Base-by-base conservation (phyloP, 2,113 vertebrate genomes). In the Edolisoma coerulescens region DNA sequence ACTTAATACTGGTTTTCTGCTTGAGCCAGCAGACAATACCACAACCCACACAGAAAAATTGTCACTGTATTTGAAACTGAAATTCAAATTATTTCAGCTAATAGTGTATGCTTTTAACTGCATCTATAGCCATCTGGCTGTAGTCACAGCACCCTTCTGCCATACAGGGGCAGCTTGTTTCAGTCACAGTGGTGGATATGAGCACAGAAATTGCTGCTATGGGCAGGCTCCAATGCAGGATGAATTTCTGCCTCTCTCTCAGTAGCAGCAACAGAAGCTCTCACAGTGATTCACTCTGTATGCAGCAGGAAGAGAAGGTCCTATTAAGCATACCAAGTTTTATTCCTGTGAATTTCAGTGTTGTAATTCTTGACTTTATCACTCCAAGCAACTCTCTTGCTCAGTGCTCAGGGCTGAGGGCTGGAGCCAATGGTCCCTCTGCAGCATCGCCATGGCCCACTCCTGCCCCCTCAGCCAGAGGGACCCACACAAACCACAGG, bases 391-490 rank as follows among this genome's bases (percentile, higher is more conserved):
- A 20, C 6, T 11, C 45, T 7, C 32, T n/a, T 0, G 0, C 33
- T 16, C 50, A 16, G 16, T 4, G 16, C 33, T 2, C 69, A 60
- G 41, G 53, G 26, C 0, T 4, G n/a, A 50, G 41, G 53, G 30
- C 0, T 4, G 39, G 39, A 70, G 71, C 56, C 4, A 28, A 6
- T 0, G 1, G 28, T 22, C 1, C 1, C 56, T 35, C 9, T 0
- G 11, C 49, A 56, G 52, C 47, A n/a, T 11, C 0, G 0, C 35
- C 33, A 21, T 0, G 4, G 50, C 22, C 33, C 1, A 2, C 41
- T 75, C 16, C 56, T 28, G 52, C 26, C 2, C 3, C 28, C n/a
- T 35, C 1, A 6, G 56, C 35, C 39, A 42, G n/a, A 18, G 1
- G 73, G 45, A 59, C 39, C 13, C 4, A 4, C 59, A 61, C 21